Base-by-base conservation (phyloP, 2,797 vertebrate species). In the Sciaenops ocellatus region DNA sequence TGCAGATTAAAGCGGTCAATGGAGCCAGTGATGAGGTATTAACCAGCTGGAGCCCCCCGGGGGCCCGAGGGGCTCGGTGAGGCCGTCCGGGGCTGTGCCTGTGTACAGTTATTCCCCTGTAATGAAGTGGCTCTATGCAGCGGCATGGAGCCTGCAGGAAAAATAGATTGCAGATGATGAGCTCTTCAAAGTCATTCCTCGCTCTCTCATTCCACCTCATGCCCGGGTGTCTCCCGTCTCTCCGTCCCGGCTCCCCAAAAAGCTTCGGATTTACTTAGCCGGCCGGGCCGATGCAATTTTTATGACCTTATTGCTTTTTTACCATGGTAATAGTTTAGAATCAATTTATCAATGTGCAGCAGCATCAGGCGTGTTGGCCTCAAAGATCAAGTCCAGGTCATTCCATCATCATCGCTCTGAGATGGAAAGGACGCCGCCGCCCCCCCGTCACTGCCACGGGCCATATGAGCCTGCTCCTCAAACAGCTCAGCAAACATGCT, bases 271-370 rank as follows among this genome's bases (percentile, higher is more conserved):
- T 99, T 99, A 98, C 97, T 98, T 97, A 97, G 96, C 96, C 95
- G 96, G 96, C 96, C 69, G 92, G 94, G 94, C 94, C 95, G 95
- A 98, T 99, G 98, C 98, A 99, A 99, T 99, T 99, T 99, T 99
- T 98, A 99, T 99, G 97, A 99, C 98, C 98, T 98, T 99, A 98
- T 98, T 98, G 98, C 98, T 99, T 99, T 99, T 97, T 97, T 97
- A 97, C 97, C 97, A 97, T 97, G 97, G 98, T 98, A 99, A 99
- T 99, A 98, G 98, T 99, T 99, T 99, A 96, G 97, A 99, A 99
- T 99, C 98, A 99, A 99, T 99, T 98, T 98, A 98, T 99, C 97
- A 99, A 98, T 98, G 97, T 97, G 96, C 96, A 93, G 85, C 95
- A 97, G 95, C 97, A 98, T 98, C 98, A 98, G 97, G 91, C 96